phyloP scores from a whole-genome alignment of 2,888 invertebrate species.

The Polietes domitor region DNA sequence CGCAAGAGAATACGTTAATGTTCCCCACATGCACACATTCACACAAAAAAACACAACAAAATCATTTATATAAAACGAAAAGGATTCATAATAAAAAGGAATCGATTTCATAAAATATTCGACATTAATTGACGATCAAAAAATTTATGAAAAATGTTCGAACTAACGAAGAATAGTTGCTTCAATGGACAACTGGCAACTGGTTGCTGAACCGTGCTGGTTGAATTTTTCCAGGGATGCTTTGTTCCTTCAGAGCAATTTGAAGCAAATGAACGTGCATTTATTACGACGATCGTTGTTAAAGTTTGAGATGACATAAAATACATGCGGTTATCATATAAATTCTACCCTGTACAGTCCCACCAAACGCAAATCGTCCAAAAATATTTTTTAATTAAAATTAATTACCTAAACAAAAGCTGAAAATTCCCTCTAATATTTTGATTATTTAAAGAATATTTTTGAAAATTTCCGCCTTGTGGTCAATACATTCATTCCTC shows the following conservation, averaged over 20 bases:
- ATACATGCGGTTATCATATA: no score
- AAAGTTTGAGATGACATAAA: no score
- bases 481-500: no score
- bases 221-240: constrained; percentile 9
- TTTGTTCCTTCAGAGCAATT: constrained; percentile 8
- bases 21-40: no score
- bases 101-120: constrained; percentile 74
- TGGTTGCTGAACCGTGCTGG: not conserved
- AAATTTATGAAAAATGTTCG: constrained; percentile 77
- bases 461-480: no score
- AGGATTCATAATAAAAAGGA: constrained; percentile 65
- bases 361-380: no score
- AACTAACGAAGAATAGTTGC: constrained; percentile 67
- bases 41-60: constrained; percentile 19
- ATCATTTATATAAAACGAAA: constrained; percentile 40
- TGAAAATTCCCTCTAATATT: no score
- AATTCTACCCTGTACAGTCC: no score
- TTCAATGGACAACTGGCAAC: constrained; percentile 31
- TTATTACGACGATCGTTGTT: constrained; percentile 36
- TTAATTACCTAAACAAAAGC: no score
- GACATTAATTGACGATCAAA: constrained; percentile 78
- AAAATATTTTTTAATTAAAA: no score
- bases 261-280: constrained; percentile 9
- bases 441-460: no score
- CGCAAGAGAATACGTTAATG: no score